Conservation (phyloP, 2,797 vertebrate genomes). For the Rhadinocentrus ornatus region DNA sequence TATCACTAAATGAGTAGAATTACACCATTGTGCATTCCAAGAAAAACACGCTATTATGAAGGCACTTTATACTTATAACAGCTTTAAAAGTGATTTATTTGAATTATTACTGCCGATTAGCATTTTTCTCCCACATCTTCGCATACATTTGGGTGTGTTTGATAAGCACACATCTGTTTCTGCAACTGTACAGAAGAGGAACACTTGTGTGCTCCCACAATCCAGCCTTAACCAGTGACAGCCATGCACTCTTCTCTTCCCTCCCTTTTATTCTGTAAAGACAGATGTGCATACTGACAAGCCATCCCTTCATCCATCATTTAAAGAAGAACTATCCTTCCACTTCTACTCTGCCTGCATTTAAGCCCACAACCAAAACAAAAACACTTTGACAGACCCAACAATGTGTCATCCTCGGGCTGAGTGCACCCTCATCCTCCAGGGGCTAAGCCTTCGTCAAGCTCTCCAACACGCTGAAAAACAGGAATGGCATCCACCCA, state of each 20-base stretch:
- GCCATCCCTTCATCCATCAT: conserved; percentile 63
- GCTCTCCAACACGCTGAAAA: conserved; percentile 51
- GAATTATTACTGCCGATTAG: conserved; percentile 38
- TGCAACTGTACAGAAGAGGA: conserved; percentile 50
- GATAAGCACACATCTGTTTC: conserved; percentile 66
- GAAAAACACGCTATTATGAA: conserved; percentile 46
- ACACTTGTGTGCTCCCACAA: conserved; percentile 46
- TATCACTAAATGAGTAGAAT: conserved; percentile 56
- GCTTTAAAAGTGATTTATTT: conserved; percentile 36
- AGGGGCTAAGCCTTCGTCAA: conserved; percentile 45
- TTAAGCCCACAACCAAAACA: conserved; percentile 54
- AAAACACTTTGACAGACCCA: conserved; percentile 59
- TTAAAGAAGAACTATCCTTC: conserved; percentile 30
- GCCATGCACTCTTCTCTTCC: conserved; percentile 29
- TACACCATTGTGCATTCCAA: conserved; percentile 52
- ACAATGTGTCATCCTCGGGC: conserved; percentile 62
- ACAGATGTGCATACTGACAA: conserved; percentile 67
- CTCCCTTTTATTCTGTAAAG: conserved; percentile 54
- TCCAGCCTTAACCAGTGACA: conserved; percentile 51
- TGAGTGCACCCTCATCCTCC: conserved; percentile 56
- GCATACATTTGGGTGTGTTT: conserved; percentile 39
- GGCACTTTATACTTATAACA: conserved; percentile 48
- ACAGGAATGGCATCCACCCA: conserved; percentile 55
- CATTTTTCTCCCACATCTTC: conserved; percentile 26
- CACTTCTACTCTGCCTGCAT: conserved; percentile 59